Percentiles rank a stretch among this genome's conserved stretches.
These are phyloP conservation scores for Hippocampus zosterae DNA, from an alignment of 2,113 vertebrate genomes.

Conservation along the genomic window DNA sequence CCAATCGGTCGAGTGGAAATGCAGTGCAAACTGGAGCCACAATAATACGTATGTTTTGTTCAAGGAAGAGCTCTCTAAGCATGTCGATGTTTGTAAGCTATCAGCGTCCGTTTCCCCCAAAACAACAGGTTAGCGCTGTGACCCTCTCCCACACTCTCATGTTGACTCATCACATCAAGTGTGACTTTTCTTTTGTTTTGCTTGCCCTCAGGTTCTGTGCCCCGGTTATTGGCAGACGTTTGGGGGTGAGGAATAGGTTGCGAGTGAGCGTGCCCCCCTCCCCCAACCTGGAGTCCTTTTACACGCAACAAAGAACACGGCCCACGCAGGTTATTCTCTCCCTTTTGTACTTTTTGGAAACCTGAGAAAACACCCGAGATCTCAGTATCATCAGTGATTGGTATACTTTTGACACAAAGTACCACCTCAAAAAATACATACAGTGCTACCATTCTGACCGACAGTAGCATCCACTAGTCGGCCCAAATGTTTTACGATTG, in stretches of 20 bases:
- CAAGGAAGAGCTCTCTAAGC: neutral
- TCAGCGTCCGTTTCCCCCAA: neutral
- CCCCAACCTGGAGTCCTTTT: conserved; percentile 77
- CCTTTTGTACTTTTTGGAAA: neutral
- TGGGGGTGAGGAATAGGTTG: conserved; percentile 77
- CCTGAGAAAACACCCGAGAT: neutral
- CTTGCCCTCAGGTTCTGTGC: conserved; percentile 66
- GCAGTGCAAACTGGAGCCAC: too few relatives aligned
- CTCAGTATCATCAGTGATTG: neutral
- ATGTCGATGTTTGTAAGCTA: neutral
- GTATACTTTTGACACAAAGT: too few relatives aligned
- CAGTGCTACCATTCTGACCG: too few relatives aligned
- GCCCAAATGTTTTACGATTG: too few relatives aligned
- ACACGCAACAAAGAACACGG: conserved; percentile 51
- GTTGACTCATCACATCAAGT: conserved; percentile 11
- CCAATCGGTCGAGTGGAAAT: too few relatives aligned
- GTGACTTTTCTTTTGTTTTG: conserved; percentile 13
- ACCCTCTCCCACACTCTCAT: neutral
- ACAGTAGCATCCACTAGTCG: too few relatives aligned
- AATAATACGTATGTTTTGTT: too few relatives aligned
- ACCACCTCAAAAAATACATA: too few relatives aligned
- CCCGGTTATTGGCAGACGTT: conserved; percentile 73
- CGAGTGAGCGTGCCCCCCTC: conserved; percentile 58
- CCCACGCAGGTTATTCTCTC: conserved; percentile 69
- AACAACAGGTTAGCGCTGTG: neutral